Evolutionary conservation across 2,888 invertebrate species (phyloP).

Genomic region (Strigamia crassipes): DNA sequence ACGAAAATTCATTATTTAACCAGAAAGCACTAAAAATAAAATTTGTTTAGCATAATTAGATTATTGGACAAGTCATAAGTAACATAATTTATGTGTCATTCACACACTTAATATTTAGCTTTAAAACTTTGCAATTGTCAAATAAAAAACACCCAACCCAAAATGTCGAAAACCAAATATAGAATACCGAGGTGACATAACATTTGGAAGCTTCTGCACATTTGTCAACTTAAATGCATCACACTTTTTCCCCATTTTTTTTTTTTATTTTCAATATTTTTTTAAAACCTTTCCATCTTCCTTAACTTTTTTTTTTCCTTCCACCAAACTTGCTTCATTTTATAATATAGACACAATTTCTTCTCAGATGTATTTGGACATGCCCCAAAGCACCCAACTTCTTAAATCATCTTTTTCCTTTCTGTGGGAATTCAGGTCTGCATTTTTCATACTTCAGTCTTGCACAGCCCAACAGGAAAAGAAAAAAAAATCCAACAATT

Average conservation of each 20-base stretch:
- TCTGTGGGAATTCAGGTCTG: slow-evolving; percentile 37
- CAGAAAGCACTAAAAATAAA: no score
- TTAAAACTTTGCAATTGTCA: no score
- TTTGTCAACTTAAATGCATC: not conserved
- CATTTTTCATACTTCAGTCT: slow-evolving; percentile 37
- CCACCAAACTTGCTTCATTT: slow-evolving; percentile 12
- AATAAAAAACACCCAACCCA: no score
- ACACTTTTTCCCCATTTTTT: not conserved
- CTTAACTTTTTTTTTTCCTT: not conserved
- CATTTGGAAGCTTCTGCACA: no score
- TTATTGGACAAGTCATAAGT: no score
- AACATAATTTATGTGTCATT: no score
- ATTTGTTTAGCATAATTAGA: no score
- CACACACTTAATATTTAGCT: no score
- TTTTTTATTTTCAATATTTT: not conserved
- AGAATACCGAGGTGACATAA: no score
- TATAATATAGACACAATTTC: slow-evolving; percentile 37
- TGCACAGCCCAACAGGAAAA: not conserved
- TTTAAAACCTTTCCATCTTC: slow-evolving; percentile 14
- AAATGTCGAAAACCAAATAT: no score
- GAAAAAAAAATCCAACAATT: not conserved
- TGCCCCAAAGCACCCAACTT: slow-evolving; percentile 37
- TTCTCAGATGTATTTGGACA: slow-evolving; percentile 34
- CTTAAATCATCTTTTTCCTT: slow-evolving; percentile 30
- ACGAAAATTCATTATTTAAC: no score